These are phyloP conservation scores for Anthoscopus minutus DNA, from an alignment of 2,113 vertebrate species.

Conservation along the genomic window DNA sequence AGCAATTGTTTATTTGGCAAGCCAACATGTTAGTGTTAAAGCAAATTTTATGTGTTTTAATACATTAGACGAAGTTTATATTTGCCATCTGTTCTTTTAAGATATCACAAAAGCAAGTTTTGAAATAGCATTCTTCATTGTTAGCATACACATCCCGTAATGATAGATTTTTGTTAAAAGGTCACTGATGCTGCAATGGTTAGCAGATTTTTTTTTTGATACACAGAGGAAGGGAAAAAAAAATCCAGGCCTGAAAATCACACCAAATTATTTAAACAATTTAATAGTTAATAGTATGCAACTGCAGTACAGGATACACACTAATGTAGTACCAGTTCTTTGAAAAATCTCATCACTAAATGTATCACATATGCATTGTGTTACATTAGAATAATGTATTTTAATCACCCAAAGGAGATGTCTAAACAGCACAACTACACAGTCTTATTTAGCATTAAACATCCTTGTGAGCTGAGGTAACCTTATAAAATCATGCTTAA, in stretches of 20 bases:
- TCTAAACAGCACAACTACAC: constrained; percentile 85
- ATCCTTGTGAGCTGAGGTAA: constrained; percentile 95
- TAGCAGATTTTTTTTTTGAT: constrained; percentile 65
- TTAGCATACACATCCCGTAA: constrained; percentile 76
- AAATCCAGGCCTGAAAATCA: constrained; percentile 56
- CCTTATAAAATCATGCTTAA: constrained; percentile 91
- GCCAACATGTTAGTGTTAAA: constrained; percentile 80
- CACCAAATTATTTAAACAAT: constrained; percentile 77
- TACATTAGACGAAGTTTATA: constrained; percentile 84
- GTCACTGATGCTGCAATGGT: constrained; percentile 67
- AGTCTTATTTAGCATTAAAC: constrained; percentile 95
- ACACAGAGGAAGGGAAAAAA: neutral
- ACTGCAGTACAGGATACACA: constrained; percentile 59
- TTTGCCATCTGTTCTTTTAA: constrained; percentile 85
- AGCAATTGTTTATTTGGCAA: constrained; percentile 85
- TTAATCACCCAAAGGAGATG: constrained; percentile 90
- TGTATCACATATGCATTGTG: constrained; percentile 83
- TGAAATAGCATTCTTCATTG: constrained; percentile 83
- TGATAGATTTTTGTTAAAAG: constrained; percentile 74
- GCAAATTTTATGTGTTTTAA: constrained; percentile 84
- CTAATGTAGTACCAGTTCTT: constrained; percentile 64
- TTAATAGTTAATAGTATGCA: constrained; percentile 75
- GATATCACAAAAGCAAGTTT: constrained; percentile 85
- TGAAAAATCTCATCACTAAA: constrained; percentile 77
- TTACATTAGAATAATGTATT: constrained; percentile 89